Percentiles rank a stretch among this genome's conserved stretches.
phyloP scores from a whole-genome alignment of 2,888 invertebrate species.

The Amblyjoppa fuscipennis region DNA sequence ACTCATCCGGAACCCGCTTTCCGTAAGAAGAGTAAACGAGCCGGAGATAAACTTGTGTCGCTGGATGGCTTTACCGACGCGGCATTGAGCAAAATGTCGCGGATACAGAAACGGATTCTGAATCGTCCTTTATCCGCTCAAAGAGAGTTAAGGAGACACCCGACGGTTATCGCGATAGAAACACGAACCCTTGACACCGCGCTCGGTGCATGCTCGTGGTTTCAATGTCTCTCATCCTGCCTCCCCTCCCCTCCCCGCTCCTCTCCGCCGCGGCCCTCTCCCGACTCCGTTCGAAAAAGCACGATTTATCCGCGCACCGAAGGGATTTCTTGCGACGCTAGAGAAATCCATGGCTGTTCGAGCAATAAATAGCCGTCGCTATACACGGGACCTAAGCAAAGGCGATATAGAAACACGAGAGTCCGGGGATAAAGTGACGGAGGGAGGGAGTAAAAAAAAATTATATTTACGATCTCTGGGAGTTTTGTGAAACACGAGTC shows the following conservation, averaged over 20 bases:
- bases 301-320: slow-evolving; percentile 63
- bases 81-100: slow-evolving; percentile 37
- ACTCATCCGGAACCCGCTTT: slow-evolving; percentile 45
- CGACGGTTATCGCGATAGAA: slow-evolving; percentile 63
- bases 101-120: slow-evolving; percentile 19
- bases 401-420: slow-evolving; percentile 64
- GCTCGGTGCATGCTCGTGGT: slow-evolving; percentile 22
- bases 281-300: slow-evolving; percentile 31
- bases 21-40: slow-evolving; percentile 60
- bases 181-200: slow-evolving; percentile 63
- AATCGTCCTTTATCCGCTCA: slow-evolving; percentile 28
- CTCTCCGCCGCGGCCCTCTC: background rate
- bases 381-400: slow-evolving; percentile 19
- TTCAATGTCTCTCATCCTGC: slow-evolving; percentile 26
- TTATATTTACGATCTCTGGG: slow-evolving; percentile 66
- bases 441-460: slow-evolving; percentile 17
- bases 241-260: background rate
- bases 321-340: slow-evolving; percentile 61
- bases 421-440: slow-evolving; percentile 23
- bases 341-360: slow-evolving; percentile 57
- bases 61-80: slow-evolving; percentile 5
- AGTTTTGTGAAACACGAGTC: slow-evolving; percentile 69
- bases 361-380: slow-evolving; percentile 60
- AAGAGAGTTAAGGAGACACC: slow-evolving; percentile 34
- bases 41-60: slow-evolving; percentile 61